phyloP scores from a whole-genome alignment of 1,140 invertebrate species.

The Popillia japonica region DNA sequence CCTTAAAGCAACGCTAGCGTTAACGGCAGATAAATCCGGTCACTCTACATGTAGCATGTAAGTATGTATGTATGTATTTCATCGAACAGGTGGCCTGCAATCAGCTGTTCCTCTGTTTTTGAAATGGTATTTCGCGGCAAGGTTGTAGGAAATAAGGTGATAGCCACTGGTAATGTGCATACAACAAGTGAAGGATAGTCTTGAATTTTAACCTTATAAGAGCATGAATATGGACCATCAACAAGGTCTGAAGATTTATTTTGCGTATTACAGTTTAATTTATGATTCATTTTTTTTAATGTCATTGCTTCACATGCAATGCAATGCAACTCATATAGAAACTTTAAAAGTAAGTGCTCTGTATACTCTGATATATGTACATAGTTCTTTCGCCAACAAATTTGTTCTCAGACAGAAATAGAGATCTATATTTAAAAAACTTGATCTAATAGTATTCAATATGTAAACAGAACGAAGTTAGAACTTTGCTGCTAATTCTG shows the following conservation, averaged over 20 bases:
- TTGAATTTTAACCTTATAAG: constrained; percentile 27
- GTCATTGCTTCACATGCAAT: background rate
- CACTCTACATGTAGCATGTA: too few relatives aligned
- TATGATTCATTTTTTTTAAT: background rate
- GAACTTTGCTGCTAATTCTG: too few relatives aligned
- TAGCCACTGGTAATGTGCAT: background rate
- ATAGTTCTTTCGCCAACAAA: too few relatives aligned
- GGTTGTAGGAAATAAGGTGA: constrained; percentile 11
- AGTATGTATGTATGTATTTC: background rate
- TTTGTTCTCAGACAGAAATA: too few relatives aligned
- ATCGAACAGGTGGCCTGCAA: constrained; percentile 1
- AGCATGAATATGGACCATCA: background rate
- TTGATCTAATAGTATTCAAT: too few relatives aligned
- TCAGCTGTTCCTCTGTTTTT: constrained; percentile 25
- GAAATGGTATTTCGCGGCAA: background rate
- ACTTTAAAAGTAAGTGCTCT: too few relatives aligned
- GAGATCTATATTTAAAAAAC: too few relatives aligned
- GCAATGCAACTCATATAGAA: too few relatives aligned
- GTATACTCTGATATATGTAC: too few relatives aligned
- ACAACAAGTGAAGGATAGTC: background rate
- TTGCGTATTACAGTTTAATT: background rate
- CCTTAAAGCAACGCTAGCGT: too few relatives aligned
- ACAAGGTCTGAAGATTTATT: background rate
- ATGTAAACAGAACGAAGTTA: too few relatives aligned
- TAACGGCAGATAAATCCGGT: too few relatives aligned